These are phyloP conservation scores for Actinia tenebrosa DNA, from an alignment of 64 coral and sea anemone species.

Conservation along the genomic window DNA sequence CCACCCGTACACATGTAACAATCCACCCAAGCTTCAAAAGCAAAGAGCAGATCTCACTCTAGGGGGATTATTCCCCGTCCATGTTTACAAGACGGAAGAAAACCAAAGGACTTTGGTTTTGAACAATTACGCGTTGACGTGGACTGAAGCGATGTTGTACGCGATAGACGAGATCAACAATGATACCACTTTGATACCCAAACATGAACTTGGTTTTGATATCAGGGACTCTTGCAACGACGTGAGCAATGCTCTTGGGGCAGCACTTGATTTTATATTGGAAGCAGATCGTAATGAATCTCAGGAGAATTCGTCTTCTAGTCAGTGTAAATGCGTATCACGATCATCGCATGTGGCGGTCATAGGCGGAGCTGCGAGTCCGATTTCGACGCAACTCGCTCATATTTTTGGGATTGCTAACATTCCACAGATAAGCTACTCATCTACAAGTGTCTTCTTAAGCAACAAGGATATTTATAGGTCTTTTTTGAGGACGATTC, in stretches of 20 bases:
- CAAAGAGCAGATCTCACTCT: slow-evolving; percentile 33
- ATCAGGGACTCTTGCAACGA: slow-evolving; percentile 90
- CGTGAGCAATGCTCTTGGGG: slow-evolving; percentile 51
- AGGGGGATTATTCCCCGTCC: slow-evolving; percentile 76
- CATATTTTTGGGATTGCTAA: slow-evolving; percentile 53
- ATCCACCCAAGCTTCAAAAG: background rate
- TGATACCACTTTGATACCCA: slow-evolving; percentile 19
- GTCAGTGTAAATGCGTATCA: background rate
- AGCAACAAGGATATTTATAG: slow-evolving; percentile 64
- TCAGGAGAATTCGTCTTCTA: slow-evolving; percentile 8
- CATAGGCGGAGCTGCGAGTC: slow-evolving; percentile 70
- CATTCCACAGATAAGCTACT: slow-evolving; percentile 86
- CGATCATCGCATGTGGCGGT: slow-evolving; percentile 55
- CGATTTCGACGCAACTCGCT: slow-evolving; percentile 67
- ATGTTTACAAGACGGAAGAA: slow-evolving; percentile 18
- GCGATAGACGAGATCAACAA: slow-evolving; percentile 65
- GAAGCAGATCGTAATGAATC: slow-evolving; percentile 1
- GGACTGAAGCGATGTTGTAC: slow-evolving; percentile 91
- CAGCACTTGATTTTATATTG: slow-evolving; percentile 60
- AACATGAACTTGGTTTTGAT: slow-evolving; percentile 69
- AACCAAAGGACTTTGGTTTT: slow-evolving; percentile 36
- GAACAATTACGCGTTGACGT: slow-evolving; percentile 66
- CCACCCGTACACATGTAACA: background rate
- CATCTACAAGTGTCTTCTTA: slow-evolving; percentile 69
- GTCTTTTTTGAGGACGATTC: slow-evolving; percentile 82